Evolutionary conservation across 1,140 invertebrate genomes (phyloP), one percentile per base, ranked within the genome.

Genomic region (Tachypleus tridentatus): DNA sequence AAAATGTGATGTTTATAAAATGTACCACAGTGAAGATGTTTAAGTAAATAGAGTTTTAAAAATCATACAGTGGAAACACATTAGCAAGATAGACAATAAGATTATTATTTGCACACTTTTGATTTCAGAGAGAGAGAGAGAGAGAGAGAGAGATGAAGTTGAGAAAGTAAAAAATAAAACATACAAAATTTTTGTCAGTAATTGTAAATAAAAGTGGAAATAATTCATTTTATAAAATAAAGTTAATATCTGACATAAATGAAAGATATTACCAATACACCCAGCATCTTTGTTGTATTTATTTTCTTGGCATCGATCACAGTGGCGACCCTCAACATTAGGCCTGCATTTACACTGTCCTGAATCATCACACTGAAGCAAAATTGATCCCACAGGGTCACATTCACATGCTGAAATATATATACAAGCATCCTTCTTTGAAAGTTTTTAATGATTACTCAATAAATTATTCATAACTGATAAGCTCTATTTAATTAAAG

Each of bases 221-320:
- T 29, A 29, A 29, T 29, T 29, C 29, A 29, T 29, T 29, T 29
- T 29, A 29, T 29, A 29, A 29, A 29, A 29, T 29, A 29, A 29
- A 29, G 29, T 29, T 29, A 29, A 29, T 29, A 29, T 29, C 29
- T 29, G 29, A 29, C n/a, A 54, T 0, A 54, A 8, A 54, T 8
- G 3, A 54, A 7, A 8, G n/a, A 54, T 8, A 7, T 66, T 63
- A 75, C 74, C 72, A 50, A 89, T 77, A 73, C 92, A 96, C 9
- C 89, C 91, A 56, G 83, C 83, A 69, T 91, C 86, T 50, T 90
- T 81, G 73, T 92, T 86, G 71, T 86, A 86, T 74, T 92, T 95
- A 74, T 97, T 96, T 73, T 95, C 91, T 76, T 92, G 92, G 74
- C 93, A 97, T 49, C 88, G 83, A 73, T 97, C 89, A 74, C 93